These are phyloP conservation scores for Agonopterix alstromeriana DNA, from an alignment of 2,888 invertebrate species.

Conservation along the genomic window DNA sequence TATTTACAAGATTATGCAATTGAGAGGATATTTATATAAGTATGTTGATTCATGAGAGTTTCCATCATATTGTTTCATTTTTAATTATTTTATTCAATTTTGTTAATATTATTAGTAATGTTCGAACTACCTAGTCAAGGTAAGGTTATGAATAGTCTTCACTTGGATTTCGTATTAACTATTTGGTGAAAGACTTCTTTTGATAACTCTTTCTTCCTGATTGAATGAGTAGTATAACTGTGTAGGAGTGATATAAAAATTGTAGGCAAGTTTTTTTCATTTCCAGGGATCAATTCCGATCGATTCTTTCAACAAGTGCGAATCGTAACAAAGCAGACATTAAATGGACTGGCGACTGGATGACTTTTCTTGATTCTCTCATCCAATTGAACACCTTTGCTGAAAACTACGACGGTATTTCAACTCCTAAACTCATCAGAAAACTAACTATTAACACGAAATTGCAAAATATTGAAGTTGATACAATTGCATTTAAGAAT, in stretches of 20 bases:
- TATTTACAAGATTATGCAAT: slow-evolving; percentile 24
- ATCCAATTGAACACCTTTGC: slow-evolving; percentile 27
- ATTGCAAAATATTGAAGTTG: slow-evolving; percentile 11
- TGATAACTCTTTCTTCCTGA: no score
- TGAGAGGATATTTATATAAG: slow-evolving; percentile 26
- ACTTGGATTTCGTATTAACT: no score
- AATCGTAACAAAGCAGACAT: slow-evolving; percentile 19
- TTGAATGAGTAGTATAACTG: neutral
- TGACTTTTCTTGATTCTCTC: slow-evolving; percentile 26
- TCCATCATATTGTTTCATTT: neutral
- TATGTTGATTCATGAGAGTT: slow-evolving; percentile 10
- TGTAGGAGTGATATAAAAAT: slow-evolving; percentile 17
- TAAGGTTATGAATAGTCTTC: no score
- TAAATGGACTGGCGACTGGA: slow-evolving; percentile 27
- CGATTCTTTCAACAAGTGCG: slow-evolving; percentile 19
- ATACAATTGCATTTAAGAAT: no score
- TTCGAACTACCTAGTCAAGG: no score
- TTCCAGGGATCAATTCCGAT: slow-evolving; percentile 14
- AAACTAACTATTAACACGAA: slow-evolving; percentile 19
- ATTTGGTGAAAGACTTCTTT: no score
- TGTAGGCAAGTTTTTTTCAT: no score
- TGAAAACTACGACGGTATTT: slow-evolving; percentile 20
- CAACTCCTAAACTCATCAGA: slow-evolving; percentile 22
- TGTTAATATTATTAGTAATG: no score
- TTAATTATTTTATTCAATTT: no score